Evolutionary conservation across 2,888 invertebrate genomes (phyloP).

Genomic region (Drosophila borborema): DNA sequence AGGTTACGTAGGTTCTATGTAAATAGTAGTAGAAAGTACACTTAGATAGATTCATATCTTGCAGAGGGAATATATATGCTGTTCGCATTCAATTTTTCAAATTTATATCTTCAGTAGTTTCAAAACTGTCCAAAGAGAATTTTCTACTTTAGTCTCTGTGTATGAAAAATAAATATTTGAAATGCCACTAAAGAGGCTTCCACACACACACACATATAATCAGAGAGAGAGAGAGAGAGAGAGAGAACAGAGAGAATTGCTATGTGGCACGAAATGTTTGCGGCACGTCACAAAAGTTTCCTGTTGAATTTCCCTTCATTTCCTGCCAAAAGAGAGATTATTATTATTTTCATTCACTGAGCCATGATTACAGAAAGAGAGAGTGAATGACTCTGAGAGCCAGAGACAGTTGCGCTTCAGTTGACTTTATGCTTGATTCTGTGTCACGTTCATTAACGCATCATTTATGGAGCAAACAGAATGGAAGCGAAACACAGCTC

Average conservation of each 20-base stretch:
- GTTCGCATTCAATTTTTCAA: too few relatives aligned
- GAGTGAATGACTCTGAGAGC: background rate
- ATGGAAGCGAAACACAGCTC: conserved; percentile 33
- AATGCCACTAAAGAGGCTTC: conserved; percentile 25
- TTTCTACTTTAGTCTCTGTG: too few relatives aligned
- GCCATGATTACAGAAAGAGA: conserved; percentile 39
- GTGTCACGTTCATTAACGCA: conserved; percentile 74
- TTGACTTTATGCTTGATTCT: conserved; percentile 27
- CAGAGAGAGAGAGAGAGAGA: too few relatives aligned
- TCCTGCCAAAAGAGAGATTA: conserved; percentile 68
- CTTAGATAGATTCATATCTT: too few relatives aligned
- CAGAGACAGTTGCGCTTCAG: background rate
- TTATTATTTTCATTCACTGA: conserved; percentile 76
- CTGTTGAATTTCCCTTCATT: conserved; percentile 82
- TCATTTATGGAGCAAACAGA: conserved; percentile 53
- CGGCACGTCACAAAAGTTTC: conserved; percentile 77
- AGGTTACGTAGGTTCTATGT: too few relatives aligned
- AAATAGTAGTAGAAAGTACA: too few relatives aligned
- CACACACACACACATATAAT: conserved; percentile 1
- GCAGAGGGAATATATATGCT: too few relatives aligned
- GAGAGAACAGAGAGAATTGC: conserved; percentile 17
- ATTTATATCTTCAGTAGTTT: too few relatives aligned
- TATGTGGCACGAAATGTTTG: conserved; percentile 70
- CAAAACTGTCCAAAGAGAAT: too few relatives aligned
- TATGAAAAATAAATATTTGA: conserved; percentile 34